Evolutionary conservation across 2,888 invertebrate genomes (phyloP), one percentile per base, ranked within the genome.

Genomic region (Tetramorium bicarinatum): DNA sequence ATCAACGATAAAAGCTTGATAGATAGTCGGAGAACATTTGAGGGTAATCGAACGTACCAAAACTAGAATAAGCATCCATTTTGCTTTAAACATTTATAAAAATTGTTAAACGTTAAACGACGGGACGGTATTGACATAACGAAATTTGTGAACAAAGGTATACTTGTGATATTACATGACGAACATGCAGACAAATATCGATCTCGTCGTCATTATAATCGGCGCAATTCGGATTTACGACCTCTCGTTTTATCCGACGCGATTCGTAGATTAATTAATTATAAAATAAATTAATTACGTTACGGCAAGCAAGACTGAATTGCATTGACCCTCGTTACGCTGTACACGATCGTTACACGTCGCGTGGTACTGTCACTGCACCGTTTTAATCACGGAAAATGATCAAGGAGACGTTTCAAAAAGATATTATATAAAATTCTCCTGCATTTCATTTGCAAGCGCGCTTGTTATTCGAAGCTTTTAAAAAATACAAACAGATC

Each of bases 211-310:
- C 41, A 25, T 59, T 44, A 62, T 38, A 64, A 87, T 52, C 71
- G 21, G 64, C 74, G 81, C 85, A 62, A 83, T 83, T 76, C 47
- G 25, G 11, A 54, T 87, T 80, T 25, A 72, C 54, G 77, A 83
- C 75, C 69, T 84, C 67, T 84, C 84, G 71, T 83, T 87, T 87
- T 52, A 54, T 44, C 25, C n/a, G 29, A 13, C 21, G 52, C 41
- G n/a, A 77, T 67, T 77, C 54, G 15, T 44, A 41, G 44, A 67
- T 54, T 77, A 67, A 77, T 77, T 77, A 77, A 77, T 56, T 54
- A 29, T 41, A 66, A 54, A 77, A 44, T 54, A 29, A 67, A 77
- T 67, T 77, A 77, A 67, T 67, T 44, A 29, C 29, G 41, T 66
- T 41, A 66, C 44, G 59, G 25, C 54, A 52, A 67, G 2, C 67